Conservation (phyloP, 2,113 vertebrate species). For the Sturnus vulgaris region DNA sequence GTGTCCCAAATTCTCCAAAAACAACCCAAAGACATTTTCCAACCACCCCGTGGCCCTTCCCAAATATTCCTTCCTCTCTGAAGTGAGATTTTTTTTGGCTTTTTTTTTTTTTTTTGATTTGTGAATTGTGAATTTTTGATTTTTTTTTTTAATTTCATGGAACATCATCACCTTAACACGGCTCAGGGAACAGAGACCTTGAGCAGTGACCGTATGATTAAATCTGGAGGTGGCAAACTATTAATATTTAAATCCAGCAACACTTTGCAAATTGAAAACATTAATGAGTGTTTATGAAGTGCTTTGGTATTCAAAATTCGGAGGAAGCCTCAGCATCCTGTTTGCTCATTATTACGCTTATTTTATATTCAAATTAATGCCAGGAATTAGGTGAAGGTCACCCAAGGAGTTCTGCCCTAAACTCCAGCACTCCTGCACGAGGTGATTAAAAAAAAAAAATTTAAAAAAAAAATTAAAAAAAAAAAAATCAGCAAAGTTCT, state of each 20-base stretch:
- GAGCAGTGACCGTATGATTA: background rate
- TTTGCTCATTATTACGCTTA: slow-evolving; percentile 34
- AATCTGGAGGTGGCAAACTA: slow-evolving; percentile 4
- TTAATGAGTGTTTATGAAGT: slow-evolving; percentile 30
- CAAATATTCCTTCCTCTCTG: background rate
- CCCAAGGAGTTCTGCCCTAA: slow-evolving; percentile 9
- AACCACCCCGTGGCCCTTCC: fast-evolving
- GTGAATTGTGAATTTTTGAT: too few relatives aligned
- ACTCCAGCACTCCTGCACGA: fast-evolving
- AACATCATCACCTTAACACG: background rate
- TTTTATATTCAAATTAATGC: slow-evolving; percentile 50
- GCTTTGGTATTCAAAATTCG: slow-evolving; percentile 39
- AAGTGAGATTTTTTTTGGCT: too few relatives aligned
- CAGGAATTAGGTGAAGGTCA: slow-evolving; percentile 58
- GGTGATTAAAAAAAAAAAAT: background rate
- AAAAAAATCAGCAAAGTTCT: background rate
- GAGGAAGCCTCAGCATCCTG: slow-evolving; percentile 50
- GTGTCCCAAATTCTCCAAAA: background rate
- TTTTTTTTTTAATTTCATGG: too few relatives aligned
- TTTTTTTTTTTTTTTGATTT: too few relatives aligned
- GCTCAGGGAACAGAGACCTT: background rate
- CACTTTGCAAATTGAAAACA: slow-evolving; percentile 47
- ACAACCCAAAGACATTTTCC: fast-evolving
- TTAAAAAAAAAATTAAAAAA: too few relatives aligned
- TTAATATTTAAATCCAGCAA: slow-evolving; percentile 56